Percentiles rank a stretch among this genome's conserved stretches.
Conservation (phyloP, 2,797 vertebrate species). For the Fratercula arctica region DNA sequence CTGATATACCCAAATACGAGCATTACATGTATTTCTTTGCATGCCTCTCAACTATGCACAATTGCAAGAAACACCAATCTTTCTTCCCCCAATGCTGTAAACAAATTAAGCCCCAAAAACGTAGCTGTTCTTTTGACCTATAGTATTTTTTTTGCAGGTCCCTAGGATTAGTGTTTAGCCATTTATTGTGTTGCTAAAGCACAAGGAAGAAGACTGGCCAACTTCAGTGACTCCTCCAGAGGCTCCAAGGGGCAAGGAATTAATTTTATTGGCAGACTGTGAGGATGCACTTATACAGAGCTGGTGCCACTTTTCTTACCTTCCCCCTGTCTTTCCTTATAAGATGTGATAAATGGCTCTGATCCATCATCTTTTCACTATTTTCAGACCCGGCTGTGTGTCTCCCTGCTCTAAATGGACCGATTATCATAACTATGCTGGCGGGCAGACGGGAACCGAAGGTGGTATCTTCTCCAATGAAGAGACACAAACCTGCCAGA, state of each 20-base stretch:
- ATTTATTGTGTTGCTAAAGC: not conserved
- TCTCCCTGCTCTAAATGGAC: not conserved
- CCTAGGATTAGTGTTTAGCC: not conserved
- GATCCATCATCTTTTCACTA: not conserved
- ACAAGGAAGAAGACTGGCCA: not conserved
- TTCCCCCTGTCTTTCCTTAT: not conserved
- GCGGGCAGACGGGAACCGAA: not conserved
- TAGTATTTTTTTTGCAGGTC: not conserved
- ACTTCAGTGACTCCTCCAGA: not conserved
- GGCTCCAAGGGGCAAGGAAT: not conserved
- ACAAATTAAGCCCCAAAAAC: not conserved
- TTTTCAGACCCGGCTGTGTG: not conserved
- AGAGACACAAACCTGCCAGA: not conserved
- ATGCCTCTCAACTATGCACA: not conserved
- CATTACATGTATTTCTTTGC: not conserved
- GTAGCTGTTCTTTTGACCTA: not conserved
- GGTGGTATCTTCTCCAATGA: not conserved
- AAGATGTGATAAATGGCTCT: not conserved
- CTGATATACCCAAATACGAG: not conserved
- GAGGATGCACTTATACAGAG: not conserved
- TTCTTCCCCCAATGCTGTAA: not conserved
- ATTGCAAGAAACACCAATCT: not conserved
- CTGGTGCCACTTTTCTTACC: not conserved
- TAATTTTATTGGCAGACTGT: not conserved
- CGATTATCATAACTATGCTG: not conserved